These are phyloP conservation scores for Cheilosia grossa DNA, from an alignment of 2,888 invertebrate genomes.

Conservation along the genomic window DNA sequence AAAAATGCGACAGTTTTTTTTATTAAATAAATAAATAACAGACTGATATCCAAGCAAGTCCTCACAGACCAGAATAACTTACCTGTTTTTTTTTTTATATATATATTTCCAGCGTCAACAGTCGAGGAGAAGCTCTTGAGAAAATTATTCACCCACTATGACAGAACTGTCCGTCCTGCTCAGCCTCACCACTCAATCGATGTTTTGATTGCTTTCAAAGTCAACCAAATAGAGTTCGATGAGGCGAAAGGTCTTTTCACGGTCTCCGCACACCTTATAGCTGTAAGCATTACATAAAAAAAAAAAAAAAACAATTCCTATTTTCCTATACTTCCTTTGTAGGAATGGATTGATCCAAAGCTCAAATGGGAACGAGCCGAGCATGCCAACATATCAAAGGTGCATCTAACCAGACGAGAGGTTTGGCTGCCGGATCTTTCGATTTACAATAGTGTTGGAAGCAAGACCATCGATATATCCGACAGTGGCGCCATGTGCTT, in stretches of 20 bases:
- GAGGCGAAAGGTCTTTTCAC: constrained; percentile 53
- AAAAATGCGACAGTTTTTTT: no score
- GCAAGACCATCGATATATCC: constrained; percentile 85
- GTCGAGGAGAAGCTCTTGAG: constrained; percentile 45
- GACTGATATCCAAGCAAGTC: neutral
- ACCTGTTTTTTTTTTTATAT: neutral
- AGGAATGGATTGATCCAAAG: constrained; percentile 89
- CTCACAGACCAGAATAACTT: no score
- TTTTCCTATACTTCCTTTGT: constrained; percentile 32
- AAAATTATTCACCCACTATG: constrained; percentile 57
- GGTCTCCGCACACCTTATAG: constrained; percentile 42
- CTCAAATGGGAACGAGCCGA: constrained; percentile 88
- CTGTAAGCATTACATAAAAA: neutral
- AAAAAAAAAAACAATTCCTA: neutral
- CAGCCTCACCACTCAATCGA: constrained; percentile 20
- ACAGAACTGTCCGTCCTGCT: constrained; percentile 40
- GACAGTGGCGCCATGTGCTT: constrained; percentile 85
- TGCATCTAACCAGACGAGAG: constrained; percentile 87
- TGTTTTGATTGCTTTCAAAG: constrained; percentile 38
- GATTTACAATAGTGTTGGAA: constrained; percentile 87
- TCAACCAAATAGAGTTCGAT: constrained; percentile 64
- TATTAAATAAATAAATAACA: no score
- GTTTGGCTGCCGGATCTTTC: constrained; percentile 91
- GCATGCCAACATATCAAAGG: constrained; percentile 85
- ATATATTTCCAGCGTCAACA: constrained; percentile 20